These are phyloP conservation scores for Carollia perspicillata DNA, from an alignment of 2,113 vertebrate genomes.

Conservation along the genomic window DNA sequence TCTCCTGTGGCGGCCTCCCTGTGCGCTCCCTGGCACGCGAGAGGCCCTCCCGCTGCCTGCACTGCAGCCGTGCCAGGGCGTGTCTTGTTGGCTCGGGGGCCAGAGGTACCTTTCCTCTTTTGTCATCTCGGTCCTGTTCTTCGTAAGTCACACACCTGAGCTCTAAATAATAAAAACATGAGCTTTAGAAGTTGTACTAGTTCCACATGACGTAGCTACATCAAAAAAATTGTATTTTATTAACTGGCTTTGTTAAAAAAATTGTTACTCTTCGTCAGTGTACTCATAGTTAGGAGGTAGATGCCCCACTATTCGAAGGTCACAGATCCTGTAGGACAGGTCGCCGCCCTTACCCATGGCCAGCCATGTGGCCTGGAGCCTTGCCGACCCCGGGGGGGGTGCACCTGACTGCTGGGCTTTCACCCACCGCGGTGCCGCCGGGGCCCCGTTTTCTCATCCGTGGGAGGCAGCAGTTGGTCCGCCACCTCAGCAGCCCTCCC, in stretches of 20 bases:
- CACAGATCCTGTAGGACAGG: background rate
- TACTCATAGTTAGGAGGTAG: background rate
- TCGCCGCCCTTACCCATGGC: background rate
- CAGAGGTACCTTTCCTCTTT: background rate
- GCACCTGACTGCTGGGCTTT: background rate
- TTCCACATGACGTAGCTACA: background rate
- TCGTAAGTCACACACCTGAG: background rate
- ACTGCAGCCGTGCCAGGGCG: background rate
- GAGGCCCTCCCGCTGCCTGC: background rate
- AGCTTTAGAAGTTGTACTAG: background rate
- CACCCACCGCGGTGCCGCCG: background rate
- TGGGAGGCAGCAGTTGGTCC: background rate
- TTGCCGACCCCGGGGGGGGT: accelerated
- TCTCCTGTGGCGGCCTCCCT: background rate
- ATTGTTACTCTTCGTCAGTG: background rate
- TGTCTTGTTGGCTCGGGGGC: background rate
- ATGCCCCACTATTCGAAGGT: background rate
- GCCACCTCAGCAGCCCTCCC: background rate
- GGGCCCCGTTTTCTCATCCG: background rate
- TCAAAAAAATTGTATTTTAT: background rate
- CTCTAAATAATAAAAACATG: background rate
- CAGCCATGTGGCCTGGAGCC: background rate
- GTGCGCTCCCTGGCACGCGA: accelerated
- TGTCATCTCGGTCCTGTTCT: background rate
- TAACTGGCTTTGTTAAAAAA: background rate